phyloP scores from a whole-genome alignment of 1,140 invertebrate genomes.

The Pantala flavescens region DNA sequence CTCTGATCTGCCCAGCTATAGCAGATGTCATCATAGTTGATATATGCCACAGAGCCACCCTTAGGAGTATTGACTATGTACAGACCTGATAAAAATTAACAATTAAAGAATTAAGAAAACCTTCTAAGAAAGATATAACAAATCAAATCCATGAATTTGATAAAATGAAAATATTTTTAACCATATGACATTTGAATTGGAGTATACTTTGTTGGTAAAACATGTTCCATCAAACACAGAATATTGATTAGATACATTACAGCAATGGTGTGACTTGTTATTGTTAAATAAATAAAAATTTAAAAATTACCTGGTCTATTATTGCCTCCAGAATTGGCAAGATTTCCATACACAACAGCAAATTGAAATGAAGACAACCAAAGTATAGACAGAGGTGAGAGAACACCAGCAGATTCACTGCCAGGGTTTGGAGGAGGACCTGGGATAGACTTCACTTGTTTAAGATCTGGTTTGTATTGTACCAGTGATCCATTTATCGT shows the following conservation, averaged over 20 bases:
- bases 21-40: conserved; percentile 68
- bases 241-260: too few species aligned
- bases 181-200: too few species aligned
- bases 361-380: conserved; percentile 72
- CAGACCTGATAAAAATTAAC: conserved; percentile 32
- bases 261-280: too few species aligned
- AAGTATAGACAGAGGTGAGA: conserved; percentile 32
- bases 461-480: conserved; percentile 74
- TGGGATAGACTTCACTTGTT: conserved; percentile 55
- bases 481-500: conserved; percentile 58
- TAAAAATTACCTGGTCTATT: conserved; percentile 35
- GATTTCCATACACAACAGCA: conserved; percentile 48
- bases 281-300: too few species aligned
- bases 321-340: conserved; percentile 30
- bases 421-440: conserved; percentile 39
- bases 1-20: conserved; percentile 54
- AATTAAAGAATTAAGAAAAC: conserved; percentile 20
- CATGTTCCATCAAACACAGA: too few species aligned
- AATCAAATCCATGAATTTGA: not conserved
- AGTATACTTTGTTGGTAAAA: too few species aligned
- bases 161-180: too few species aligned
- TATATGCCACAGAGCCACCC: conserved; percentile 44
- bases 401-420: conserved; percentile 25
- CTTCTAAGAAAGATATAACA: conserved; percentile 18
- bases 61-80: conserved; percentile 62